phyloP scores from a whole-genome alignment of 2,888 invertebrate genomes.

The Psylliodes chrysocephalus region DNA sequence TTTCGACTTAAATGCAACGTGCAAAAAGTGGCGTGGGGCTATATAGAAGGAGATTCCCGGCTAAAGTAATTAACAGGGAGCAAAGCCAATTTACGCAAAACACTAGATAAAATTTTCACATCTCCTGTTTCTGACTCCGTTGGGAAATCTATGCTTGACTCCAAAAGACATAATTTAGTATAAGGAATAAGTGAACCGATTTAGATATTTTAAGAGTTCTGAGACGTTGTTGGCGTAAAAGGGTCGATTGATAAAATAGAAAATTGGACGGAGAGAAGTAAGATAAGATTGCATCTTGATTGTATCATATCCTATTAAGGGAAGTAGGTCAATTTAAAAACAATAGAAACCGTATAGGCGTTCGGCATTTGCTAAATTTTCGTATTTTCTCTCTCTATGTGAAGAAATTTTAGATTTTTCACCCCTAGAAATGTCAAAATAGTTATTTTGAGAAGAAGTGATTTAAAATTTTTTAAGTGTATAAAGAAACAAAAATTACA shows the following conservation, averaged over 20 bases:
- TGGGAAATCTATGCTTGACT: constrained; percentile 27
- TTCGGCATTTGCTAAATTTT: too few relatives aligned
- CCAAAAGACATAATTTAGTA: constrained; percentile 27
- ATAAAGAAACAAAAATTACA: too few relatives aligned
- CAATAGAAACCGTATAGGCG: background rate
- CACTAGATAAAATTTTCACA: constrained; percentile 30
- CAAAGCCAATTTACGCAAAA: constrained; percentile 35
- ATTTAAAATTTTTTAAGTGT: too few relatives aligned
- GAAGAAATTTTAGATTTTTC: too few relatives aligned
- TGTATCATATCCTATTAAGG: background rate
- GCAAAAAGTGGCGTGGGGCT: constrained; percentile 11
- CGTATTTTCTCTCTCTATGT: too few relatives aligned
- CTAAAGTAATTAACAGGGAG: constrained; percentile 27
- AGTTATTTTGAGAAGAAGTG: too few relatives aligned
- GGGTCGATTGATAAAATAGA: constrained; percentile 7
- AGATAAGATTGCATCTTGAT: background rate
- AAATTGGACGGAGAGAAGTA: background rate
- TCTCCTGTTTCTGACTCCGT: constrained; percentile 17
- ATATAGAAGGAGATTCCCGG: background rate
- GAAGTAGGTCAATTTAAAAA: background rate
- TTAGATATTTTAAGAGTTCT: constrained; percentile 9
- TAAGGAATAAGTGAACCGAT: constrained; percentile 20
- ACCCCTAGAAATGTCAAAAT: too few relatives aligned
- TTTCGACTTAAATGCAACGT: constrained; percentile 10
- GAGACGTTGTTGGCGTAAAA: background rate